These are phyloP conservation scores for Teinopalpus imperialis DNA, from an alignment of 2,888 invertebrate species.

Conservation along the genomic window DNA sequence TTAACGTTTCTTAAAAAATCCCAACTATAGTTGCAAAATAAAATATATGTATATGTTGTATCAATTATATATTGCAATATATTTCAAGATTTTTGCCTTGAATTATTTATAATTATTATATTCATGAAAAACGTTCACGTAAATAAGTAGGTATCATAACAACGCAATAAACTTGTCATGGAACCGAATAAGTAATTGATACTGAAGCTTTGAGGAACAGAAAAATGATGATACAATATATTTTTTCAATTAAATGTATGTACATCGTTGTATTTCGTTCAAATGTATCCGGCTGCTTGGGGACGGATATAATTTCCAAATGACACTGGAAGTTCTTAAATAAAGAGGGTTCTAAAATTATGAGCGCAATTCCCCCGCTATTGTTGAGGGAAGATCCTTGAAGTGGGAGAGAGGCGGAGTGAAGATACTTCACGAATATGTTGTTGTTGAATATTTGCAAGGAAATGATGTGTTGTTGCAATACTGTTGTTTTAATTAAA, in stretches of 20 bases:
- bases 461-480: background rate
- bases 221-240: slow-evolving; percentile 1
- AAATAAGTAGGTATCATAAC: too few relatives aligned
- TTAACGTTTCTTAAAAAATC: too few relatives aligned
- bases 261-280: background rate
- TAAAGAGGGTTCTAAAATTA: slow-evolving; percentile 9
- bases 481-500: background rate
- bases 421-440: background rate
- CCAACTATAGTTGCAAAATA: too few relatives aligned
- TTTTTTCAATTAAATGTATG: background rate
- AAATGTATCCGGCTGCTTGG: background rate
- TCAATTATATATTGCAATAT: too few relatives aligned
- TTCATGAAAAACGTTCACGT: too few relatives aligned
- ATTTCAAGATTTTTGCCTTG: too few relatives aligned
- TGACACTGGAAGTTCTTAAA: slow-evolving; percentile 8
- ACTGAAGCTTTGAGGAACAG: too few relatives aligned
- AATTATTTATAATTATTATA: too few relatives aligned
- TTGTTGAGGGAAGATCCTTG: slow-evolving; percentile 5
- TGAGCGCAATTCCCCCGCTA: background rate
- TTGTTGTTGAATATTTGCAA: slow-evolving; percentile 6
- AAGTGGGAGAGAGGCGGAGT: background rate
- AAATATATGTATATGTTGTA: too few relatives aligned
- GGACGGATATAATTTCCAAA: slow-evolving; percentile 7
- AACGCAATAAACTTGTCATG: too few relatives aligned
- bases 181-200: too few relatives aligned